A percentile compares a stretch with the other conserved stretches of the same genome.
Evolutionary conservation across 2,888 invertebrate species (phyloP).

Genomic region (Volucella inanis): DNA sequence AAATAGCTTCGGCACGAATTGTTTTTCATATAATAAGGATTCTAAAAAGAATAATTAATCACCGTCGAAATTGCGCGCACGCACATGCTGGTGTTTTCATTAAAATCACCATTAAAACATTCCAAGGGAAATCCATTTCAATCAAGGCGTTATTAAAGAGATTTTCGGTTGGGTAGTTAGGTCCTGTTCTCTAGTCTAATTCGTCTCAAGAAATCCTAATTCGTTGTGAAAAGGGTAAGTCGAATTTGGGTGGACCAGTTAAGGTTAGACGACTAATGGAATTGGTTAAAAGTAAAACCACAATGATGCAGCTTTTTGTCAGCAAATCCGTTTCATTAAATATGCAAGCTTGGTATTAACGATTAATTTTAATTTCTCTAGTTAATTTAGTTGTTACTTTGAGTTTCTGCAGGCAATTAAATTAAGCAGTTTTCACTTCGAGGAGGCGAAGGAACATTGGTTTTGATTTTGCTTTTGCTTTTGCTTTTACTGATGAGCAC

Average conservation of each 20-base stretch:
- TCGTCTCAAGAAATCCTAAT: constrained; percentile 21
- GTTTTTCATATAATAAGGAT: constrained; percentile 22
- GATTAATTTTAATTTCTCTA: constrained; percentile 57
- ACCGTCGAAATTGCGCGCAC: neutral
- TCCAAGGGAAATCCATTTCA: constrained; percentile 12
- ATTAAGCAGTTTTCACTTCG: constrained; percentile 7
- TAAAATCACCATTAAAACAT: neutral
- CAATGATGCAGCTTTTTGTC: constrained; percentile 32
- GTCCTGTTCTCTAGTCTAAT: neutral
- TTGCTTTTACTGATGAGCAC: neutral
- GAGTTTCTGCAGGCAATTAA: constrained; percentile 20
- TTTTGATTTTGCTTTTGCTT: neutral
- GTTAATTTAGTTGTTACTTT: constrained; percentile 38
- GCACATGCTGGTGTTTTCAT: constrained; percentile 22
- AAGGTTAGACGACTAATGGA: neutral
- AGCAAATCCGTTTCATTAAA: constrained; percentile 38
- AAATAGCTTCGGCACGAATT: constrained; percentile 47
- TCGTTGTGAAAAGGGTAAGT: constrained; percentile 19
- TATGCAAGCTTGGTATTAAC: constrained; percentile 40
- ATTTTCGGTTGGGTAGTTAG: neutral
- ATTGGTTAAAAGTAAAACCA: neutral
- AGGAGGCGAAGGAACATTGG: neutral
- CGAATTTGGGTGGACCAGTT: neutral
- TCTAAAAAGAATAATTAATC: constrained; percentile 29
- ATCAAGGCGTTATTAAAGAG: constrained; percentile 5